Conservation (phyloP, 1,140 invertebrate species). For the Nephila pilipes region DNA sequence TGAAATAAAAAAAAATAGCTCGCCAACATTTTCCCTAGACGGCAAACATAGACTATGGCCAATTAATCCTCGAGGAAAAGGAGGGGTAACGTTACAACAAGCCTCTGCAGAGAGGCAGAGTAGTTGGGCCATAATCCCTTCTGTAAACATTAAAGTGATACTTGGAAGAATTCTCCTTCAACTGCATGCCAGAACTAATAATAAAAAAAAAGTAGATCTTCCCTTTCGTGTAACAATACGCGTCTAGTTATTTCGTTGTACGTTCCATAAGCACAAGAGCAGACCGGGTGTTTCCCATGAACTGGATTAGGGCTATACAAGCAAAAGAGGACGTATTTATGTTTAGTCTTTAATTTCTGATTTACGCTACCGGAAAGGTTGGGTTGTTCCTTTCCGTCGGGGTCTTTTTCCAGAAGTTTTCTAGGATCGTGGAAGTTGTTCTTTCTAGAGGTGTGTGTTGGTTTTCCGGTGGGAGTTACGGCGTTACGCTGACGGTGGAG, state of each 20-base stretch:
- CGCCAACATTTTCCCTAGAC: conserved; percentile 4
- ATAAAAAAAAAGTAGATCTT: conserved; percentile 12
- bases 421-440: background rate
- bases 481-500: background rate
- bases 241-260: conserved; percentile 26
- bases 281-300: conserved; percentile 56
- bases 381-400: background rate
- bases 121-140: conserved; percentile 56
- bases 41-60: conserved; percentile 56
- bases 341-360: conserved; percentile 53
- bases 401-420: conserved; percentile 6
- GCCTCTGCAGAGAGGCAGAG: background rate
- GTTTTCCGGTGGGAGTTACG: conserved; percentile 21
- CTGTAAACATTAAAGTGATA: conserved; percentile 62
- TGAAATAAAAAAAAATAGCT: background rate
- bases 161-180: conserved; percentile 33
- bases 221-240: background rate
- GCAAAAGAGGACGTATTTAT: conserved; percentile 16
- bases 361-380: background rate
- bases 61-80: conserved; percentile 43
- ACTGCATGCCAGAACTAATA: conserved; percentile 40
- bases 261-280: background rate
- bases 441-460: background rate
- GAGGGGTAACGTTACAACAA: conserved; percentile 28
- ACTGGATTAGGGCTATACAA: conserved; percentile 50